phyloP scores from a whole-genome alignment of 2,797 vertebrate genomes.

The Smutsia temminckii region DNA sequence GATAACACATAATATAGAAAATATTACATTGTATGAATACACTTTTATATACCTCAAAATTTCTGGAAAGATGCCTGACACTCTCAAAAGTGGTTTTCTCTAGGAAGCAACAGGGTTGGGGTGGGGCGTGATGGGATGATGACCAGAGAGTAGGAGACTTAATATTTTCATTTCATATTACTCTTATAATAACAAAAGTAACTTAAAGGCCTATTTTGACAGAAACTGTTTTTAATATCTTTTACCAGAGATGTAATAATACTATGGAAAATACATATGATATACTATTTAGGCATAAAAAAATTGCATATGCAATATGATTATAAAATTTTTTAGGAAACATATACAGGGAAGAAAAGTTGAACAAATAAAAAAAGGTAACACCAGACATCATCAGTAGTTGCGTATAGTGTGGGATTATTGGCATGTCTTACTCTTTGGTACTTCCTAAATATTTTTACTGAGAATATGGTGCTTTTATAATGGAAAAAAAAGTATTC shows the following conservation, averaged over 20 bases:
- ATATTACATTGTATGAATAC: not conserved
- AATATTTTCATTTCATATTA: not conserved
- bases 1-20: not conserved
- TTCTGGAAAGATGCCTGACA: not conserved
- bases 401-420: not conserved
- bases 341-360: not conserved
- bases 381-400: not conserved
- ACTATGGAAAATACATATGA: not conserved
- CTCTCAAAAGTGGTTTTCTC: not conserved
- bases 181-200: not conserved
- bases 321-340: not conserved
- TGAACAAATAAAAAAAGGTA: not conserved
- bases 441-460: not conserved
- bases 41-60: not conserved
- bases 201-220: not conserved
- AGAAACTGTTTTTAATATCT: slow-evolving; percentile 4
- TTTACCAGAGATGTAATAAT: not conserved
- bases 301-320: not conserved
- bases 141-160: not conserved
- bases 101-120: not conserved
- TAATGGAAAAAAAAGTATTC: not conserved
- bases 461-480: not conserved
- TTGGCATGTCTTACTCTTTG: not conserved
- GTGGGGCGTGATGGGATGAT: not conserved
- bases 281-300: not conserved